Percentiles rank a stretch among this genome's conserved stretches.
These are phyloP conservation scores for Eupleurogrammus muticus DNA, from an alignment of 2,797 vertebrate species.

Conservation along the genomic window DNA sequence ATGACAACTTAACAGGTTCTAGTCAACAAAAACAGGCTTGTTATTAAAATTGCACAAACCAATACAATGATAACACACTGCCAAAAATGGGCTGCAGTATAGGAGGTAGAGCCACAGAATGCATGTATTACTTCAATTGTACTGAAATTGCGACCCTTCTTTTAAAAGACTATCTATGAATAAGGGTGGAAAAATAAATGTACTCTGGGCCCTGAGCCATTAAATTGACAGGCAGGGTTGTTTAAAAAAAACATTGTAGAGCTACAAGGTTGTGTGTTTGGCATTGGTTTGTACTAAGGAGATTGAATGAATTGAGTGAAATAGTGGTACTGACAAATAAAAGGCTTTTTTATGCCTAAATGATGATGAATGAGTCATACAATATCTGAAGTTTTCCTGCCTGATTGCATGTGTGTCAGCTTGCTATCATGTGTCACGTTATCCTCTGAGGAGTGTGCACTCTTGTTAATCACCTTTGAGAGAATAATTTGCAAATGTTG, in stretches of 20 bases:
- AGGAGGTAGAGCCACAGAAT: constrained; percentile 9
- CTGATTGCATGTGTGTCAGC: constrained; percentile 28
- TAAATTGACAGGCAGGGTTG: constrained; percentile 31
- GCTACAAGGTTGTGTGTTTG: constrained; percentile 18
- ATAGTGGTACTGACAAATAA: constrained; percentile 19
- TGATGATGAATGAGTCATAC: constrained; percentile 40
- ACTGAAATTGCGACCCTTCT: constrained; percentile 3
- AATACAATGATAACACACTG: constrained; percentile 40
- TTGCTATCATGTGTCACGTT: constrained; percentile 19
- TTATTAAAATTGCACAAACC: constrained; percentile 71
- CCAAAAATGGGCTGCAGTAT: constrained; percentile 34
- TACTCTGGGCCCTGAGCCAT: neutral
- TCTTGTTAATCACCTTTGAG: constrained; percentile 27
- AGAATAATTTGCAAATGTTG: constrained; percentile 25
- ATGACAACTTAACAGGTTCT: constrained; percentile 65
- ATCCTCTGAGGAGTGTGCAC: constrained; percentile 26
- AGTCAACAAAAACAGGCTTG: constrained; percentile 50
- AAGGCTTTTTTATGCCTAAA: constrained; percentile 35
- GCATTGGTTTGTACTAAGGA: neutral
- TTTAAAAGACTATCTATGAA: neutral
- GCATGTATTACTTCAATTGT: constrained; percentile 2
- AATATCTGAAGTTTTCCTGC: constrained; percentile 39
- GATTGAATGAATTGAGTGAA: constrained; percentile 15
- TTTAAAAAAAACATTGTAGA: constrained; percentile 17
- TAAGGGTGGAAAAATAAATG: constrained; percentile 32